Evolutionary conservation across 2,113 vertebrate species (phyloP), one percentile per base, ranked within the genome.

Genomic region (Thalassarche chlororhynchos): DNA sequence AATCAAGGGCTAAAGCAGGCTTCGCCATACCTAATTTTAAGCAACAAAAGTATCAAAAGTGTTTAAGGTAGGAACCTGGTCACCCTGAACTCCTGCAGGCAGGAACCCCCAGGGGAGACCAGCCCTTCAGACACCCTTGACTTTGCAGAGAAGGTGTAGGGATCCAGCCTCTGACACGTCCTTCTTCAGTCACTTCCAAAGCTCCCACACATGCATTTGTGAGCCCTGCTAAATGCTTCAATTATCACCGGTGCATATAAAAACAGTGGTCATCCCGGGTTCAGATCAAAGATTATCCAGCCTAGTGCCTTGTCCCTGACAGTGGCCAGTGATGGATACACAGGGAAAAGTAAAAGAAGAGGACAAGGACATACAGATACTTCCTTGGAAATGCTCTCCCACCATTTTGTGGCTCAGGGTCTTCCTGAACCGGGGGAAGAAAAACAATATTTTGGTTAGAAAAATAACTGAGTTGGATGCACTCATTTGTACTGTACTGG

Each of bases 261-360:
- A 58, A n/a, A 65, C 9, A 51, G 25, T 8, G 12, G 26, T 46
- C 38, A 77, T 20, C 34, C 46, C 0, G 0, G 4, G 5, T 38
- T 38, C 51, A 65, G 19, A 42, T 24, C 26, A 85, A 62, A 64
- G 54, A 38, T 61, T 65, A 69, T 6, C 44, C 61, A 90, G 47
- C 23, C 31, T 47, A 31, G 17, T 17, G 34, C 36, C 65, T 62
- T 38, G 23, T 55, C 38, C 10, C 21, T 40, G 79, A 38, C 12
- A 40, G 9, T 46, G 58, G 46, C 24, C 32, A 82, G n/a, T 31
- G 64, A 31, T 8, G 15, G 32, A n/a, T 9, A 49, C 40, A 40
- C 10, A 34, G 9, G 18, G 15, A 84, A 77, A 88, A 52, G 10
- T 0, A 47, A 54, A 52, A 19, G 18, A 17, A 58, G 26, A 75